Percentiles rank a stretch among this genome's conserved stretches.
Conservation (phyloP, 2,797 vertebrate species). For the Delichon dasypus region DNA sequence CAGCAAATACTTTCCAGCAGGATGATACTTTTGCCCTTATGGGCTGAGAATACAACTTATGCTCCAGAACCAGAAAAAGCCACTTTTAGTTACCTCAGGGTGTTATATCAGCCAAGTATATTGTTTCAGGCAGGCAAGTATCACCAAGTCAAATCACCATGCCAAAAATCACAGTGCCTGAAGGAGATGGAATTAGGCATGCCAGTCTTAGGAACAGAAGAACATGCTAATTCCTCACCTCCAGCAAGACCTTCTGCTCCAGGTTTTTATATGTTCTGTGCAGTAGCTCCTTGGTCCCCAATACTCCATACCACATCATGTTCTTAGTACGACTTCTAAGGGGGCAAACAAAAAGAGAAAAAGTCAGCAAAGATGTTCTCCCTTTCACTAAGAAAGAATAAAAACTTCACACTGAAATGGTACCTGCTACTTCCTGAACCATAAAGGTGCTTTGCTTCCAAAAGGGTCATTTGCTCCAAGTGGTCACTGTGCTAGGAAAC, state of each 20-base stretch:
- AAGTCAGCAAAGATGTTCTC: not conserved
- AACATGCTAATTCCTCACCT: constrained; percentile 78
- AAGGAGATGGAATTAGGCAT: not conserved
- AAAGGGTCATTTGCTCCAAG: not conserved
- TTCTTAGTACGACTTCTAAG: constrained; percentile 94
- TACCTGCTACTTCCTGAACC: not conserved
- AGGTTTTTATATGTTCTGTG: constrained; percentile 96
- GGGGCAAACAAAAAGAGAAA: not conserved
- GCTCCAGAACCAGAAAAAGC: not conserved
- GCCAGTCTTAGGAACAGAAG: not conserved
- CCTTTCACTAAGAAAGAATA: not conserved
- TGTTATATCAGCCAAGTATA: not conserved
- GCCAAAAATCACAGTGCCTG: not conserved
- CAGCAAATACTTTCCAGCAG: not conserved
- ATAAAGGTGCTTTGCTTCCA: not conserved
- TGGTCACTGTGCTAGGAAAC: not conserved
- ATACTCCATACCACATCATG: constrained; percentile 98
- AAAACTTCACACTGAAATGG: not conserved
- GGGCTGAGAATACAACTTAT: not conserved
- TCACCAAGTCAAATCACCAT: not conserved
- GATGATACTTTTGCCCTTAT: not conserved
- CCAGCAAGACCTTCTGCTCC: constrained; percentile 92
- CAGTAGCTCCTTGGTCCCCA: constrained; percentile 94
- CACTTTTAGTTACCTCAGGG: not conserved
- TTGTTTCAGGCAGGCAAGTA: not conserved